Base-by-base conservation (phyloP, 2,888 invertebrate genomes). In the Epinotia nisella region DNA sequence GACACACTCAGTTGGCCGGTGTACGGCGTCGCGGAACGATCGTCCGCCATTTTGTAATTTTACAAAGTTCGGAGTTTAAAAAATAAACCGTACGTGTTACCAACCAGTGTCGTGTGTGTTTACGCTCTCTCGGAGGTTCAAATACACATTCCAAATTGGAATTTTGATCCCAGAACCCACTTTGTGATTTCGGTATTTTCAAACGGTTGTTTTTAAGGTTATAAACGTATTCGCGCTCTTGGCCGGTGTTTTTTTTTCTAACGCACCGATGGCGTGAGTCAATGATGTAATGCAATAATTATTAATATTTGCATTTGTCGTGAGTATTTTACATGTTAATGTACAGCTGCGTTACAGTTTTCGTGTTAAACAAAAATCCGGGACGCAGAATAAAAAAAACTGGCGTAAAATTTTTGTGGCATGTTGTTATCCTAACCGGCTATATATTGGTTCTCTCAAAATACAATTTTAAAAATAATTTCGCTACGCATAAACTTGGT, bases 1-100 rank as follows among this genome's bases (percentile, higher is more conserved):
- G 82, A 76, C 76, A 76, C 74, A 75, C 55, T 65, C 81, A 93
- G 93, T 93, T 89, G 89, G 91, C 89, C 92, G 91, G 88, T 87
- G 90, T 84, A 85, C 91, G 91, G 92, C 92, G 90, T 86, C 88
- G 91, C 90, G 91, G 90, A 79, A 86, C 82, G 83, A 85, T 82
- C 88, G 87, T 78, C 82, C 88, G 90, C 89, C 88, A 90, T 90
- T 71, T 90, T 88, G 86, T 80, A n/a, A 83, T 84, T 49, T 86
- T 81, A 80, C 83, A 79, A 82, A 87, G 84, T 86, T 76, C 89
- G 88, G 85, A 81, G 85, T 85, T 75, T 77, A 70, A 75, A 82
- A 89, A 89, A 88, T 88, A 90, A 89, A 90, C 83, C 83, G 87
- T 89, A 90, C 88, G 90, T 91, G 90, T 79, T 84, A 84, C 85